Evolutionary conservation across 2,797 vertebrate genomes (phyloP), one percentile per base, ranked within the genome.

Genomic region (Eidolon dupreanum): DNA sequence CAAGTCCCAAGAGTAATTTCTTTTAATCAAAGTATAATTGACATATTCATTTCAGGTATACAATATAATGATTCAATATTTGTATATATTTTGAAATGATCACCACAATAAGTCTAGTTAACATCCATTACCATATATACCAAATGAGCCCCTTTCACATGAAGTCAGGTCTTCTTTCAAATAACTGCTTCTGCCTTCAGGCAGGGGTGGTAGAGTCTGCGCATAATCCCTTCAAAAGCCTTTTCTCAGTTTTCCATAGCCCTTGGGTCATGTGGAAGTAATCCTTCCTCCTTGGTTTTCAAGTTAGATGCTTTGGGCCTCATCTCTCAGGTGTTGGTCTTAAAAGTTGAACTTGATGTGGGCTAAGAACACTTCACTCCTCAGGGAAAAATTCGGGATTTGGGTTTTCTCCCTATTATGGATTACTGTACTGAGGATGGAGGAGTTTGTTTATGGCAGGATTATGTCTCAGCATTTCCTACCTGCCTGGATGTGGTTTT

Each of bases 241-340:
- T 26, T 65, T 71, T 55, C 55, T 71, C 66, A 2, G 28, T 24
- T 73, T 7, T 9, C 31, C 46, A 8, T 36, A 63, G 31, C 65
- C n/a, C 1, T 0, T 0, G 3, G 20, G 15, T 61, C 51, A 51
- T 19, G 38, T 15, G 83, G 24, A 22, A 16, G 0, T 36, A 31
- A 28, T 49, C 16, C 3, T 3, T 2, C 16, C 3, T 3, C 1
- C 0, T 7, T 81, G 28, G 24, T 81, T 73, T 81, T 55, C 46
- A 63, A 65, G 36, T 46, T 65, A 31, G 55, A 17, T 55, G 36
- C 8, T 73, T 22, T 53, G 3, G 55, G 15, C 1, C 22, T 43
- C 4, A 13, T 26, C 41, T 70, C 20, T 61, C 65, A 61, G 63
- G 43, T 15, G 16, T 36, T 41, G 43, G 13, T 55, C 68, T 24